phyloP scores from a whole-genome alignment of 2,888 invertebrate genomes.

The Tenodera sinensis region DNA sequence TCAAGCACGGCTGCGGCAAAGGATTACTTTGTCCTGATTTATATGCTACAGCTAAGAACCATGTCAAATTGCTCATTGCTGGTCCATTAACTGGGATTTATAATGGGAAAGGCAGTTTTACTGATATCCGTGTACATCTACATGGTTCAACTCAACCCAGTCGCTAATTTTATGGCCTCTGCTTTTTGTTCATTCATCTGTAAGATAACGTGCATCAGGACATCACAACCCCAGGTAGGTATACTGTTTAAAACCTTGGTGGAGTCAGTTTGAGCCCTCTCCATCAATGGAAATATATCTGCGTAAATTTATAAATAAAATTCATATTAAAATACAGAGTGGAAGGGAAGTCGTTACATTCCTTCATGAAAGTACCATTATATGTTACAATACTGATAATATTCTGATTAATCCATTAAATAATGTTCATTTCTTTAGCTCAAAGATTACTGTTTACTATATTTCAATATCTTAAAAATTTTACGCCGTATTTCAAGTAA shows the following conservation, averaged over 20 bases:
- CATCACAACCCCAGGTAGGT: neutral
- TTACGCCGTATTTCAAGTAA: no score
- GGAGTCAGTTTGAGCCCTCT: neutral
- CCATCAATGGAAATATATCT: no score
- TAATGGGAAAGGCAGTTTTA: neutral
- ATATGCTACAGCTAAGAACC: neutral
- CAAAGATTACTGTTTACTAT: no score
- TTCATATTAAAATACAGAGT: no score
- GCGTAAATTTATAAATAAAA: no score
- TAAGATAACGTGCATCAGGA: neutral
- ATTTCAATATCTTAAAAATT: no score
- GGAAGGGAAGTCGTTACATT: no score
- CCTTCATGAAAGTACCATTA: no score
- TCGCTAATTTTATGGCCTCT: neutral
- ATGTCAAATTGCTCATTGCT: neutral
- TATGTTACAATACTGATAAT: no score
- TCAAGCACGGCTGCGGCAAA: neutral
- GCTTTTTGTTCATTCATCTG: neutral
- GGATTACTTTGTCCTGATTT: neutral
- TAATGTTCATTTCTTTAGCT: no score
- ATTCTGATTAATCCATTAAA: no score
- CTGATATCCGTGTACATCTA: neutral
- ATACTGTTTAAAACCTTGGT: neutral
- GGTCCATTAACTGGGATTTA: neutral
- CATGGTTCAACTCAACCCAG: neutral